Evolutionary conservation across 2,797 vertebrate species (phyloP).

Genomic region (Lacerta bilineata): DNA sequence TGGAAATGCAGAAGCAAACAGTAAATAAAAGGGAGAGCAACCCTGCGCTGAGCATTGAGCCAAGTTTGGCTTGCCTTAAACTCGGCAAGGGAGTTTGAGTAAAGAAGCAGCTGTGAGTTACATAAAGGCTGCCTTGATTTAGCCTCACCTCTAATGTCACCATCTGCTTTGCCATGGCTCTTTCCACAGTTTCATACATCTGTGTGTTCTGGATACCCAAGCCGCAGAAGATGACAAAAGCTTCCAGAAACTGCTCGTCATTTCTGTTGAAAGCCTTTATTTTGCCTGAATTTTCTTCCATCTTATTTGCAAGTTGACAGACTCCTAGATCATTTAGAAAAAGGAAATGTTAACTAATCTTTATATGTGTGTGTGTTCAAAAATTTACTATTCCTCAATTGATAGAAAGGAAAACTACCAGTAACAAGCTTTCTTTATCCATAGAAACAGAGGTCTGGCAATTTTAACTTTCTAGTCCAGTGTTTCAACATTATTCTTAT

Average conservation of each 20-base stretch:
- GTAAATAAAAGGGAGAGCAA: constrained; percentile 2
- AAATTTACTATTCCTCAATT: not conserved
- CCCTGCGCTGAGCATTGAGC: constrained; percentile 16
- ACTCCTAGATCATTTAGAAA: constrained; percentile 83
- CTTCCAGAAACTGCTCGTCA: constrained; percentile 97
- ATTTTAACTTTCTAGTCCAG: not conserved
- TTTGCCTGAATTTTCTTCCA: constrained; percentile 88
- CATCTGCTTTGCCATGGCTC: constrained; percentile 97
- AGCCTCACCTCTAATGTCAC: constrained; percentile 94
- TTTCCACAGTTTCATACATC: constrained; percentile 97
- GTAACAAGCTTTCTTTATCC: not conserved
- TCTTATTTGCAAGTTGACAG: constrained; percentile 96
- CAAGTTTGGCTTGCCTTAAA: constrained; percentile 38
- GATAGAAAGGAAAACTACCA: not conserved
- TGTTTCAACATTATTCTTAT: not conserved
- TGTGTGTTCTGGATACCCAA: constrained; percentile 98
- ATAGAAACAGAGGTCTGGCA: not conserved
- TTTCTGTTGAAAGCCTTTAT: constrained; percentile 95
- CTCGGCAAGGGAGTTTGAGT: constrained; percentile 20
- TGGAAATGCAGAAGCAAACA: constrained; percentile 18
- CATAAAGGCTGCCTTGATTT: constrained; percentile 31
- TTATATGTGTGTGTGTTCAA: not conserved
- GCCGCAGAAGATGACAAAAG: constrained; percentile 98
- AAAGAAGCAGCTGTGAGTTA: not conserved
- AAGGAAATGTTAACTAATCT: constrained; percentile 28